These are phyloP conservation scores for Polypedilum pembai DNA, from an alignment of 1,140 invertebrate species.

Conservation along the genomic window DNA sequence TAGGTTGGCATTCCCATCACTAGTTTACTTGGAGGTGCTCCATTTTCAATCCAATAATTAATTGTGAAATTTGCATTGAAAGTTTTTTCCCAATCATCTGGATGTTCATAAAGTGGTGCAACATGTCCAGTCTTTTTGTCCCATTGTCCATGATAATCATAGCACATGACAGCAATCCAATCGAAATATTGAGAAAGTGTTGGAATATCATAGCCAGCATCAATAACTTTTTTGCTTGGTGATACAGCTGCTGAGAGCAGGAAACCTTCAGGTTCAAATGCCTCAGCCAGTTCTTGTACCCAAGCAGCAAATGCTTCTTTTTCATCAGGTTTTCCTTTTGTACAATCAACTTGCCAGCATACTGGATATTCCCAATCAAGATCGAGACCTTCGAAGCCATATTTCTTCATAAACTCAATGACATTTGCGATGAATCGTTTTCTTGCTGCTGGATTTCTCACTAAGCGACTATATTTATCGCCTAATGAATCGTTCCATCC, in stretches of 20 bases:
- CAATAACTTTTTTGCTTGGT: constrained; percentile 71
- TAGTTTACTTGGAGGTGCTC: constrained; percentile 65
- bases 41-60: constrained; percentile 70
- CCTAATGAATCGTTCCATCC: constrained; percentile 80
- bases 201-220: constrained; percentile 72
- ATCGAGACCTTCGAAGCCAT: constrained; percentile 78
- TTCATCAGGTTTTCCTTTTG: constrained; percentile 64
- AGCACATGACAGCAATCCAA: constrained; percentile 86
- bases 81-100: constrained; percentile 61
- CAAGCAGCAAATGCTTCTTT: constrained; percentile 65
- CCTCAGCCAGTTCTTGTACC: constrained; percentile 59
- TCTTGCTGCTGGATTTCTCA: constrained; percentile 64
- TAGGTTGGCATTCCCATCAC: constrained; percentile 78
- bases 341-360: constrained; percentile 69
- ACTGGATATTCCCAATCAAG: constrained; percentile 80
- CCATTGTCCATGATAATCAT: constrained; percentile 87
- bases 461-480: constrained; percentile 73
- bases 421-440: constrained; percentile 64
- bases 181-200: constrained; percentile 62
- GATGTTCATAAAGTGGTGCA: constrained; percentile 68
- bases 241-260: constrained; percentile 76
- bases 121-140: constrained; percentile 83
- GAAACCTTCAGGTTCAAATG: constrained; percentile 62
- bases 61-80: constrained; percentile 79
- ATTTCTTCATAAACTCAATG: constrained; percentile 66